Evolutionary conservation across 2,113 vertebrate genomes (phyloP), one percentile per base, ranked within the genome.

Genomic region (Mus spicilegus): DNA sequence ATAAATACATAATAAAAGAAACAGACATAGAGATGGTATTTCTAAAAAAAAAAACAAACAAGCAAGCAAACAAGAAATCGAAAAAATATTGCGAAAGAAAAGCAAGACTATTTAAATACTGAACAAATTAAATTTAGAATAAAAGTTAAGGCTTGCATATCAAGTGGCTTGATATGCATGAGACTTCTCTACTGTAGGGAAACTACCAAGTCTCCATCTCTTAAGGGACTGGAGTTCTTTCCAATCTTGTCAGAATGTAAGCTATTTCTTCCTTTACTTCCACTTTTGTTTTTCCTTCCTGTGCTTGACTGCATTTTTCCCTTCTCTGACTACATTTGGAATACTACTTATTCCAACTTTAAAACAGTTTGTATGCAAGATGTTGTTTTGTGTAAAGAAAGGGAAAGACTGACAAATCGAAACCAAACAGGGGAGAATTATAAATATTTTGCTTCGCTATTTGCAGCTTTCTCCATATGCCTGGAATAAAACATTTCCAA

Each of bases 381-480:
- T 98, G 97, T 97, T 98, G 97, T 97, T 98, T 97, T 97, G 95
- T 96, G 94, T 98, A 97, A 98, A 98, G 97, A 97, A 96, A 69
- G 87, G 87, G 61, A 97, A 97, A 96, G 95, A 98, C 20, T 97
- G 97, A 97, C 96, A 97, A 97, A 97, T 95, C 92, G 39, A 97
- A 97, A 97, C 97, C 77, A 95, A 97, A 98, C 96, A 95, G 90
- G 95, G 89, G 95, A 94, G 94, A 94, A 97, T 96, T 95, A 97
- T 96, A 98, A 97, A 98, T 98, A 98, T 97, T 98, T 98, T 98
- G 97, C 78, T 94, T 97, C 95, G 63, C 92, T 96, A 97, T 87
- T 87, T 84, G 85, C 95, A 91, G 94, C 93, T 96, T 97, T 97
- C 92, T 97, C 97, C 97, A 98, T 98, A 98, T 97, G 97, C 96